These are phyloP conservation scores for Rhagoletis zephyria DNA, from an alignment of 1,140 invertebrate genomes.

Conservation along the genomic window DNA sequence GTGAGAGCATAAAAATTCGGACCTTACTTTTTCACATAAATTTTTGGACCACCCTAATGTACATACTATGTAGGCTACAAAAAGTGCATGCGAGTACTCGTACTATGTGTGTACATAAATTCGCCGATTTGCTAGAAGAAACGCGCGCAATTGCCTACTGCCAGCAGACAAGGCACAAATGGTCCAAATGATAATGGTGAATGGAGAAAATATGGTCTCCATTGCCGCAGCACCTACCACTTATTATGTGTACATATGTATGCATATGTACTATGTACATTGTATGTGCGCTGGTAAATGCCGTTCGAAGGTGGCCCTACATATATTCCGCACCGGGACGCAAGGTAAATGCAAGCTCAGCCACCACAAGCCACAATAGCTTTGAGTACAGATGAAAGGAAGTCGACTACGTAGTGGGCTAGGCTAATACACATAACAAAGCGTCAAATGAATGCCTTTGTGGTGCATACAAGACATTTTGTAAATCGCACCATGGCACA, in stretches of 20 bases:
- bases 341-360: constrained; percentile 24
- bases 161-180: neutral
- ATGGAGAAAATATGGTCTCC: neutral
- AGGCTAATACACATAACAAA: constrained; percentile 5
- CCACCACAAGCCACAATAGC: constrained; percentile 34
- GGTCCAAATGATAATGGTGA: constrained; percentile 16
- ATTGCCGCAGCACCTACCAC: neutral
- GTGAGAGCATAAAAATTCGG: too few relatives aligned
- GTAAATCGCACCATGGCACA: constrained; percentile 37
- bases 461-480: constrained; percentile 32
- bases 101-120: neutral
- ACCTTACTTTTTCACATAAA: too few relatives aligned
- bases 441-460: neutral
- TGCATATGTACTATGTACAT: neutral
- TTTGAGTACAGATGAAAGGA: constrained; percentile 1
- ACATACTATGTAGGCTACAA: too few relatives aligned
- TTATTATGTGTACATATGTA: neutral
- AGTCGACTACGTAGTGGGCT: neutral
- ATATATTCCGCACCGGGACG: neutral
- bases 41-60: too few relatives aligned
- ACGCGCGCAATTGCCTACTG: neutral
- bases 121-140: constrained; percentile 28
- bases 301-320: neutral
- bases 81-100: neutral
- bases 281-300: neutral